These are phyloP conservation scores for Andricus grossulariae DNA, from an alignment of 1,140 invertebrate genomes.

Conservation along the genomic window DNA sequence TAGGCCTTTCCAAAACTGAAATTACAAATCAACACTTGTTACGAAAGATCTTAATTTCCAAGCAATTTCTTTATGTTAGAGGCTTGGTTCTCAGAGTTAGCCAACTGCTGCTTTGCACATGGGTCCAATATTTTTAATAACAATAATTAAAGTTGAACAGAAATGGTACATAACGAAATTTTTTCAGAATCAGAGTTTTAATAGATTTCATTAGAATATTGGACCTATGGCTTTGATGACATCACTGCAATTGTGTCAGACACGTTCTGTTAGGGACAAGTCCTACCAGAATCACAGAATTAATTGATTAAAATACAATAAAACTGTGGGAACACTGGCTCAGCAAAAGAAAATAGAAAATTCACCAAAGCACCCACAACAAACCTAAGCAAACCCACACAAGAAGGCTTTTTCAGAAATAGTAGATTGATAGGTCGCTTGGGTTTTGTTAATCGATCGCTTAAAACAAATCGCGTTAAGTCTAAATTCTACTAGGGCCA, in stretches of 20 bases:
- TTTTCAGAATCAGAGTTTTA: not conserved
- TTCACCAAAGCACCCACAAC: constrained; percentile 27
- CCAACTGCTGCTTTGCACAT: constrained; percentile 35
- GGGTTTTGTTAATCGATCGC: constrained; percentile 9
- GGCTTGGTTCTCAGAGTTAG: constrained; percentile 34
- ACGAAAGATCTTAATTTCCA: not conserved
- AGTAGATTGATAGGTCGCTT: not conserved
- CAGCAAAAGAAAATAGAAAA: not conserved
- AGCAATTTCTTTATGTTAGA: constrained; percentile 30
- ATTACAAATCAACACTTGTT: constrained; percentile 50
- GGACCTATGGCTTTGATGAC: constrained; percentile 46
- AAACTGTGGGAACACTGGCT: not conserved
- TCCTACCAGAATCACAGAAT: constrained; percentile 5
- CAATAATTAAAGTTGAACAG: not conserved
- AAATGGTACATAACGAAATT: too few species aligned
- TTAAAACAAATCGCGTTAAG: constrained; percentile 23
- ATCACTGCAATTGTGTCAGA: constrained; percentile 47
- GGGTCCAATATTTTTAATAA: constrained; percentile 34
- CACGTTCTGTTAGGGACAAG: constrained; percentile 1
- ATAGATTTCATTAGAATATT: constrained; percentile 49
- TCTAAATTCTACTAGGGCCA: constrained; percentile 20
- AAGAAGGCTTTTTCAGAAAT: constrained; percentile 1
- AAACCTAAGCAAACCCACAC: constrained; percentile 23
- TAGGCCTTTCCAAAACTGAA: constrained; percentile 89
- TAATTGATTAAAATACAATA: constrained; percentile 16